Evolutionary conservation across 2,797 vertebrate genomes (phyloP), one percentile per base, ranked within the genome.

Genomic region (Enteromius mattozi): DNA sequence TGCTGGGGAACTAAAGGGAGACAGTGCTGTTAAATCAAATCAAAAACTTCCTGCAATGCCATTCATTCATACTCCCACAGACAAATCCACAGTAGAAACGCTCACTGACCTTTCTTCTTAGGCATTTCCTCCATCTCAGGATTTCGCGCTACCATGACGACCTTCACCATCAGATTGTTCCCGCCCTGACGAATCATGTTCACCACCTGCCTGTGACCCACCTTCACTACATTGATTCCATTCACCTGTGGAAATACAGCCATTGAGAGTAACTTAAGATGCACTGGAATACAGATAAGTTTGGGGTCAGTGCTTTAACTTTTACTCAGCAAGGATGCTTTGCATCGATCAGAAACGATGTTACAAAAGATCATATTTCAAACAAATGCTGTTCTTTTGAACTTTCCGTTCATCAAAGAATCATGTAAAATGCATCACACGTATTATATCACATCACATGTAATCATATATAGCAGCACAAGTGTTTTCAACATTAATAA

Each of bases 101-200:
- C 87, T 95, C 97, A 95, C 88, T 89, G 88, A 96, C 97, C 96
- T 96, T 95, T 97, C 92, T 97, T 98, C 63, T 96, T 95, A 79
- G 93, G 92, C 0, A 96, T 95, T 88, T 98, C 97, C 80, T 97
- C 97, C 92, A 97, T 95, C 85, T 98, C 97, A 0, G 97, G 97
- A 91, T 98, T 97, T 77, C 97, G 92, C 12, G 97, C 96, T 35
- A 98, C 97, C 97, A 98, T 98, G 87, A 98, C 97, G 61, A 98
- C 97, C 92, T 98, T 98, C 77, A 98, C 96, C 96, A 97, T 97
- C 61, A 98, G 95, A 65, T 96, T 97, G 93, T 98, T 98, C 87
- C 97, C 96, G 0, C 97, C 97, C 84, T 98, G 97, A 1, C 97
- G 95, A 90, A 98, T 98, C 97, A 97, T 98, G 92, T 97, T 97